These are phyloP conservation scores for Fragum sueziense DNA, from an alignment of 2,888 invertebrate species.

Conservation along the genomic window DNA sequence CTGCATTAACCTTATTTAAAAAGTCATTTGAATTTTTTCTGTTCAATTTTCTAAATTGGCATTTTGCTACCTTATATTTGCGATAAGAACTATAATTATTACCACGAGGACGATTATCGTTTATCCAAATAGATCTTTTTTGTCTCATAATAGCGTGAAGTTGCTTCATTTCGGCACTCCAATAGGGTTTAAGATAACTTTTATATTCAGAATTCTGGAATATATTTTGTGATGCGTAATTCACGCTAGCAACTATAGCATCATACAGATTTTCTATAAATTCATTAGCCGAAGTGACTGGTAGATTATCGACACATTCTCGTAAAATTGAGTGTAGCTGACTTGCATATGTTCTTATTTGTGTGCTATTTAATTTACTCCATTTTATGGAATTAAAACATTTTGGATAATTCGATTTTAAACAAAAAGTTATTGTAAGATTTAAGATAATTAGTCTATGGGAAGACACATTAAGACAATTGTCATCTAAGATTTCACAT, in stretches of 20 bases:
- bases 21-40: not conserved
- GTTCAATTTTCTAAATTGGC: not conserved
- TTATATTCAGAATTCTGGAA: not conserved
- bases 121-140: not conserved
- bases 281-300: not conserved
- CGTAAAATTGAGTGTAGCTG: not conserved
- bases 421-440: not conserved
- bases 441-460: not conserved
- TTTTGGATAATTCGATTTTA: not conserved
- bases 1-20: not conserved
- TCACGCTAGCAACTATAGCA: not conserved
- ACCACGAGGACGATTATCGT: not conserved
- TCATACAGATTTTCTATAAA: not conserved
- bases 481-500: conserved; percentile 7
- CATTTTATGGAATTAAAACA: not conserved
- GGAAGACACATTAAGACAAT: conserved; percentile 8
- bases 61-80: not conserved
- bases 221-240: not conserved
- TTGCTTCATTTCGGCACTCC: not conserved
- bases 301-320: not conserved
- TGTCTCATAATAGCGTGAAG: not conserved
- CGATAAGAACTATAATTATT: not conserved
- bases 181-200: not conserved
- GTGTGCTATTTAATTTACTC: not conserved
- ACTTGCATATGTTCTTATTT: not conserved